A percentile compares a stretch with the other conserved stretches of the same genome.
phyloP scores from a whole-genome alignment of 2,113 vertebrate species.

The Silurus glanis region DNA sequence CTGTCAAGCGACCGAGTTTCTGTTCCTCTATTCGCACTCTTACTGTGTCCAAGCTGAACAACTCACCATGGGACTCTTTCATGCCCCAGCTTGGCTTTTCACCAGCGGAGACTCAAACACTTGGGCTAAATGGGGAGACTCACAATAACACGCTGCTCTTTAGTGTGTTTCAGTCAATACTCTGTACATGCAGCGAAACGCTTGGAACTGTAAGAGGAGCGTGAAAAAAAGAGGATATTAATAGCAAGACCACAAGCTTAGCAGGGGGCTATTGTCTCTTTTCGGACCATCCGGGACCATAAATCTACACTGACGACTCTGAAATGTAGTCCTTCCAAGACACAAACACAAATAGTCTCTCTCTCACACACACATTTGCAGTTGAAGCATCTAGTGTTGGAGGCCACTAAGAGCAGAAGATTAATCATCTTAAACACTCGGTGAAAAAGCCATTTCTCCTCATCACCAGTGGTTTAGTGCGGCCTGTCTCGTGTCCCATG shows the following conservation, averaged over 20 bases:
- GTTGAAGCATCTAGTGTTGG: not conserved
- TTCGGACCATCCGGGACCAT: slow-evolving; percentile 15
- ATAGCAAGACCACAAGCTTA: not conserved
- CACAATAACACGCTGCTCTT: slow-evolving; percentile 16
- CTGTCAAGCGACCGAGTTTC: slow-evolving; percentile 12
- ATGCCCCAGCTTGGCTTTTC: slow-evolving; percentile 50
- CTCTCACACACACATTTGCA: slow-evolving; percentile 28
- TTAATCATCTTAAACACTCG: slow-evolving; percentile 26
- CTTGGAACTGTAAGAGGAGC: not conserved
- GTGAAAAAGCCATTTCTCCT: slow-evolving; percentile 29
- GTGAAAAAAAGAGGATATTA: slow-evolving; percentile 6
- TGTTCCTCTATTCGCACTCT: slow-evolving; percentile 34
- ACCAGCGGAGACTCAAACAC: slow-evolving; percentile 41
- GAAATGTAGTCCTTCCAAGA: slow-evolving; percentile 1
- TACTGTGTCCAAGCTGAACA: slow-evolving; percentile 63
- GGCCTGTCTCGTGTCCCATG: not conserved
- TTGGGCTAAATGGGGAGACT: not conserved
- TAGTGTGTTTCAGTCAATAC: slow-evolving; percentile 16
- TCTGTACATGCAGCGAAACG: slow-evolving; percentile 14
- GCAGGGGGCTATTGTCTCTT: slow-evolving; percentile 6
- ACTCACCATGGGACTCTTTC: slow-evolving; percentile 59
- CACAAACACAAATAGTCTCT: slow-evolving; percentile 23
- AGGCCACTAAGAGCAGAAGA: not conserved
- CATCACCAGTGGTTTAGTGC: slow-evolving; percentile 12
- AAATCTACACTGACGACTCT: slow-evolving; percentile 24